phyloP scores from a whole-genome alignment of 2,113 vertebrate genomes.

The Eleginops maclovinus region DNA sequence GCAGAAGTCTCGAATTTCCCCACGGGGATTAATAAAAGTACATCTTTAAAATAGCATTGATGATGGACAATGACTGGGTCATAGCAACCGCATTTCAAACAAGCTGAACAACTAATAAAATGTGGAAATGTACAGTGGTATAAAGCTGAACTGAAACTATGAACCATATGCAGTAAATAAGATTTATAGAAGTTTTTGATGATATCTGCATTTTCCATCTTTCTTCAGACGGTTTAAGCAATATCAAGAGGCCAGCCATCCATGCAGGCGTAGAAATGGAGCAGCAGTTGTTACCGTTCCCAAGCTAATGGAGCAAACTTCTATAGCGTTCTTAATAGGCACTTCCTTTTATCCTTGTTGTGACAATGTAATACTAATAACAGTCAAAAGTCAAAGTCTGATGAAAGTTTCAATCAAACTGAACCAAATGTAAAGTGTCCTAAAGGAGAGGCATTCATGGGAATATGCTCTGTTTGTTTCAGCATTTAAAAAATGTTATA shows the following conservation, averaged over 20 bases:
- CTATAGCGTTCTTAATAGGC: constrained; percentile 17
- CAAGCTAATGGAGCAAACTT: constrained; percentile 38
- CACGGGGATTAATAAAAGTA: too few species aligned
- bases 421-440: neutral
- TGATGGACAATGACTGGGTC: neutral
- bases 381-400: neutral
- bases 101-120: neutral
- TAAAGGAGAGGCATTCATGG: neutral
- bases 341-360: constrained; percentile 22
- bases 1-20: too few species aligned
- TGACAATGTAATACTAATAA: constrained; percentile 10
- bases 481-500: neutral
- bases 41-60: neutral
- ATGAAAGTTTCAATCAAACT: constrained; percentile 25
- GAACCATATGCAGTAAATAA: neutral
- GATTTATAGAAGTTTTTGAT: constrained; percentile 25
- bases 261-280: constrained; percentile 52
- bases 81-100: neutral
- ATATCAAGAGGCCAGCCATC: constrained; percentile 23
- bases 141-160: neutral
- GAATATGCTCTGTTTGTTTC: neutral
- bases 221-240: constrained; percentile 25
- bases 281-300: constrained; percentile 33
- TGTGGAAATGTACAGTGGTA: neutral
- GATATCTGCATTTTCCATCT: constrained; percentile 28